phyloP scores from a whole-genome alignment of 2,113 vertebrate genomes.

The Pachycephala philippinensis region DNA sequence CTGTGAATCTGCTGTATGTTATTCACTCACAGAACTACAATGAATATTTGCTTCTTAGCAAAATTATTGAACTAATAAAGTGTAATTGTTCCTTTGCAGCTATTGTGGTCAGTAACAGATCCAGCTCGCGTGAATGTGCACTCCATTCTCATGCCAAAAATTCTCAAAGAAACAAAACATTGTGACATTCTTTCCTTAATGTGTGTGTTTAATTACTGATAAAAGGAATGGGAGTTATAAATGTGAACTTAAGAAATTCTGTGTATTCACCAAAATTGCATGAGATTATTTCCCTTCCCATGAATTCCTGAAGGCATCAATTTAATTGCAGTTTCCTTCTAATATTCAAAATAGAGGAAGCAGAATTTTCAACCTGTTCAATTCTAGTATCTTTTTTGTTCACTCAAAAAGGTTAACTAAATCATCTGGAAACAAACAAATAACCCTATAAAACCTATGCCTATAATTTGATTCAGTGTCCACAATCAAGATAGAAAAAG shows the following conservation, averaged over 20 bases:
- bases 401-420: neutral
- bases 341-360: neutral
- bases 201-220: conserved; percentile 68
- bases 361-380: neutral
- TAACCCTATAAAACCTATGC: neutral
- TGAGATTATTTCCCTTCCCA: neutral
- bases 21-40: neutral
- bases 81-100: conserved; percentile 62
- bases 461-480: neutral
- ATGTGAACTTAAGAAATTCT: conserved; percentile 44
- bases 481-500: neutral
- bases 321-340: neutral
- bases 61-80: conserved; percentile 69
- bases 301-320: conserved; percentile 5
- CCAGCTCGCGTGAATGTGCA: conserved; percentile 33
- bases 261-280: conserved; percentile 23
- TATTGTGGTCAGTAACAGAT: conserved; percentile 64
- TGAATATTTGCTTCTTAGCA: conserved; percentile 45
- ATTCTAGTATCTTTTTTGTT: neutral
- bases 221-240: conserved; percentile 60
- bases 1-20: neutral
- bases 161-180: conserved; percentile 62
- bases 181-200: conserved; percentile 55
- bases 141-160: conserved; percentile 69
- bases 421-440: neutral